These are phyloP conservation scores for Acestrorhynchus altus DNA, from an alignment of 2,797 vertebrate genomes.

Conservation along the genomic window DNA sequence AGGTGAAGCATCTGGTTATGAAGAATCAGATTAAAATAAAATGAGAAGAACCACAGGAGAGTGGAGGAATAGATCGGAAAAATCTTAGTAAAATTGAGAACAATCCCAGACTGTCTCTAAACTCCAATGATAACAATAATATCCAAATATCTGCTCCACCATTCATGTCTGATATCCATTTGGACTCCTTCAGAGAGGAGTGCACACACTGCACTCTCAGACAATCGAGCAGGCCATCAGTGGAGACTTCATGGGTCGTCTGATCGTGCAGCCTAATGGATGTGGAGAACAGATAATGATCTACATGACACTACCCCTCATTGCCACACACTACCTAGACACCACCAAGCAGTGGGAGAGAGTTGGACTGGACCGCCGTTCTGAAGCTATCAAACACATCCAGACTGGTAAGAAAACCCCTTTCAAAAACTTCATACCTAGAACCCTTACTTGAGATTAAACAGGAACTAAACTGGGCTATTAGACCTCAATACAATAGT, in stretches of 20 bases:
- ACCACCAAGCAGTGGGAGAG: slow-evolving; percentile 84
- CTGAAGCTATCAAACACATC: slow-evolving; percentile 76
- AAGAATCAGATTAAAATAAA: no score
- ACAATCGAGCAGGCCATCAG: slow-evolving; percentile 80
- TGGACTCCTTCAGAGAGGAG: slow-evolving; percentile 60
- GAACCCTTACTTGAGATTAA: no score
- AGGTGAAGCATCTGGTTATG: no score
- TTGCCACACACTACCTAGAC: slow-evolving; percentile 87
- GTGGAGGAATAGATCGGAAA: no score
- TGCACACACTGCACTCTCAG: no score
- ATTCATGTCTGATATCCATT: not conserved
- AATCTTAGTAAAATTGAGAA: no score
- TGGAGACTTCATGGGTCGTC: slow-evolving; percentile 76
- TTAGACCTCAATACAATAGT: no score
- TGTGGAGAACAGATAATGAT: slow-evolving; percentile 90
- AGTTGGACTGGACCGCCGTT: slow-evolving; percentile 73
- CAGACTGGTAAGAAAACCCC: slow-evolving; percentile 71
- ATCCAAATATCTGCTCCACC: no score
- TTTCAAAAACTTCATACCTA: no score
- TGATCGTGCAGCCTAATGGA: slow-evolving; percentile 81
- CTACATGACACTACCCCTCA: slow-evolving; percentile 81
- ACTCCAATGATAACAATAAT: not conserved
- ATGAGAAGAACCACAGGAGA: no score
- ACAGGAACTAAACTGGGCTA: no score
- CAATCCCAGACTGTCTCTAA: no score